Evolutionary conservation across 2,888 invertebrate species (phyloP).

Genomic region (Lochmaea crataegi): DNA sequence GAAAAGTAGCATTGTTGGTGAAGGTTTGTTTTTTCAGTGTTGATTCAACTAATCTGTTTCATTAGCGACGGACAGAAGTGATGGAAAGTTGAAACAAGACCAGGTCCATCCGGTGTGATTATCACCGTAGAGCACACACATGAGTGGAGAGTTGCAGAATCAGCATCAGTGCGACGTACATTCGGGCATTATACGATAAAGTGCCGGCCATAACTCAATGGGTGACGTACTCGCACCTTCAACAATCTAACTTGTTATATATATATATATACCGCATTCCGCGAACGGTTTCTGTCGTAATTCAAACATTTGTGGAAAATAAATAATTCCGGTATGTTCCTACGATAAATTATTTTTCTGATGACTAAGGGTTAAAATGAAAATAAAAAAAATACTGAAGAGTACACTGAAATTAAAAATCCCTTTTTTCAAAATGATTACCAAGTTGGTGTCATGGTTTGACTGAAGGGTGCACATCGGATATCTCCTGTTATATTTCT

Average conservation of each 20-base stretch:
- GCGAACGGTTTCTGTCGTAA: slow-evolving; percentile 12
- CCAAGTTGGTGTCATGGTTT: too few relatives aligned
- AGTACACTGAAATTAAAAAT: background rate
- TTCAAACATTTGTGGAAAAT: slow-evolving; percentile 25
- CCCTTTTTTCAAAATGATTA: background rate
- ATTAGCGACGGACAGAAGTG: slow-evolving; percentile 30
- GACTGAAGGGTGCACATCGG: too few relatives aligned
- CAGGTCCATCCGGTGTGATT: slow-evolving; percentile 53
- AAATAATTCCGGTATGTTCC: background rate
- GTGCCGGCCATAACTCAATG: slow-evolving; percentile 56
- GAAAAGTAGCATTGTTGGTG: too few relatives aligned
- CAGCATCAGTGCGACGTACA: slow-evolving; percentile 58
- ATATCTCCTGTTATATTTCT: too few relatives aligned
- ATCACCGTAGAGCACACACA: slow-evolving; percentile 58
- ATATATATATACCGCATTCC: slow-evolving; percentile 17
- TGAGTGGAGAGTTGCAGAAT: slow-evolving; percentile 60
- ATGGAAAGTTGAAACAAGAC: slow-evolving; percentile 34
- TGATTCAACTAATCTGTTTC: slow-evolving; percentile 9
- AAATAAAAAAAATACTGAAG: background rate
- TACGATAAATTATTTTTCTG: background rate
- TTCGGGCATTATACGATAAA: slow-evolving; percentile 57
- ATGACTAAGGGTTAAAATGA: background rate
- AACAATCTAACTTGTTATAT: slow-evolving; percentile 43
- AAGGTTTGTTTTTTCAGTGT: slow-evolving; percentile 2
- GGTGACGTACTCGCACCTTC: slow-evolving; percentile 56